phyloP scores from a whole-genome alignment of 2,888 invertebrate genomes.

The Biston stratarius region DNA sequence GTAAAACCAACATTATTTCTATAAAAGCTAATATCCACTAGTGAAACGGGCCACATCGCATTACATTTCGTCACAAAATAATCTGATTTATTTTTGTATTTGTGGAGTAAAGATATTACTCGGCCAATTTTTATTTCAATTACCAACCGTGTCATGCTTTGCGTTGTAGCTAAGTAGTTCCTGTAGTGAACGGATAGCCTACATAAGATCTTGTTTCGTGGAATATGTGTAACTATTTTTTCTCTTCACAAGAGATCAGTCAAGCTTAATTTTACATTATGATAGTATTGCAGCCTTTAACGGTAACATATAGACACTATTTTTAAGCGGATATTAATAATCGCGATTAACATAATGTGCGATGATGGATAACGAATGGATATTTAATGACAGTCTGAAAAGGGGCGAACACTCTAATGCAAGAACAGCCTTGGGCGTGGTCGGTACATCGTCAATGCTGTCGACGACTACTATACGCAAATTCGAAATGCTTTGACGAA shows the following conservation, averaged over 20 bases:
- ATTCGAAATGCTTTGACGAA: constrained; percentile 64
- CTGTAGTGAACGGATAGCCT: neutral
- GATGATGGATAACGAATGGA: constrained; percentile 75
- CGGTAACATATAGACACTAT: constrained; percentile 36
- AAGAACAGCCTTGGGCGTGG: constrained; percentile 69
- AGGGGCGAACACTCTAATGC: constrained; percentile 62
- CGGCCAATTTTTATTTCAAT: neutral
- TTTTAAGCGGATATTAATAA: constrained; percentile 48
- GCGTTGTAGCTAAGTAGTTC: neutral
- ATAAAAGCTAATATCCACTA: no score
- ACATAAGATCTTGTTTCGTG: no score
- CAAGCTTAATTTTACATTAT: neutral
- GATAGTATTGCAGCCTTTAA: constrained; percentile 27
- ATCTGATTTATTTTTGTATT: neutral
- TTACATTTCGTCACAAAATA: neutral
- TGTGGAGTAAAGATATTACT: neutral
- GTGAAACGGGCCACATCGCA: neutral
- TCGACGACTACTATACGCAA: constrained; percentile 58
- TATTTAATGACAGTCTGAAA: constrained; percentile 75
- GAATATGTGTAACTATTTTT: no score
- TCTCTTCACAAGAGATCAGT: neutral
- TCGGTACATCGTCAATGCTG: constrained; percentile 63
- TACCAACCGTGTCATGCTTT: neutral
- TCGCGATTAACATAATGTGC: constrained; percentile 59
- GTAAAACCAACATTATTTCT: no score